Conservation (phyloP, 1,140 invertebrate species). For the Dufourea novaeangliae region DNA sequence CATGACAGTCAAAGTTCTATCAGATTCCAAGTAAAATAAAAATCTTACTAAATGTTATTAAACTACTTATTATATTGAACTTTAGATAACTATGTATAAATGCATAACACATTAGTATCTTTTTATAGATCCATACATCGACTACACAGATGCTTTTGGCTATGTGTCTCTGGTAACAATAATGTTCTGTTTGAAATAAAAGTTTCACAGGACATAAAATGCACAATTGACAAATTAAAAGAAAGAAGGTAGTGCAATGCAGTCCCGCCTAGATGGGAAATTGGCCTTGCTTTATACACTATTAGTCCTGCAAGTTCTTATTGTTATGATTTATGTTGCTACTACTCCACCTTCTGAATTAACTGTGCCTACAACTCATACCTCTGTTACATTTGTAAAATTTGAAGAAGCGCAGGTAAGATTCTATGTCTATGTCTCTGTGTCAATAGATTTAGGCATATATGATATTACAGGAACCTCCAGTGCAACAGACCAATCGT, state of each 20-base stretch:
- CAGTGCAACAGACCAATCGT: conserved; percentile 44
- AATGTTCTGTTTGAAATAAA: conserved; percentile 39
- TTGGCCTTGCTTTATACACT: conserved; percentile 77
- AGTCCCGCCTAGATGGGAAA: conserved; percentile 78
- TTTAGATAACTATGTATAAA: too few relatives aligned
- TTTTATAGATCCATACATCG: conserved; percentile 12
- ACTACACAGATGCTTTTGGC: conserved; percentile 22
- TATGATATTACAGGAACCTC: conserved; percentile 50
- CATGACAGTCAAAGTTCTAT: too few relatives aligned
- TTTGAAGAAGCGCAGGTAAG: conserved; percentile 69
- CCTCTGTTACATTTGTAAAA: conserved; percentile 76
- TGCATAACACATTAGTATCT: background rate
- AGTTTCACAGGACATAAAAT: conserved; percentile 43
- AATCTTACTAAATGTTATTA: too few relatives aligned
- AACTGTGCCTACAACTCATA: conserved; percentile 65
- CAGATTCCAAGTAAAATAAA: too few relatives aligned
- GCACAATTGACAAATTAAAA: conserved; percentile 48
- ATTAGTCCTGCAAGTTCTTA: conserved; percentile 77
- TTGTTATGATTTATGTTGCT: conserved; percentile 79
- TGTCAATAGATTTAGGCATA: background rate
- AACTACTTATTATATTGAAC: too few relatives aligned
- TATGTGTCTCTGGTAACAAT: conserved; percentile 24
- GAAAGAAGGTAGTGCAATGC: conserved; percentile 73
- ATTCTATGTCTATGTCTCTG: background rate
- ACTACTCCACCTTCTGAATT: conserved; percentile 76